Evolutionary conservation across 2,797 vertebrate species (phyloP), one percentile per base, ranked within the genome.

Genomic region (Falco biarmicus): DNA sequence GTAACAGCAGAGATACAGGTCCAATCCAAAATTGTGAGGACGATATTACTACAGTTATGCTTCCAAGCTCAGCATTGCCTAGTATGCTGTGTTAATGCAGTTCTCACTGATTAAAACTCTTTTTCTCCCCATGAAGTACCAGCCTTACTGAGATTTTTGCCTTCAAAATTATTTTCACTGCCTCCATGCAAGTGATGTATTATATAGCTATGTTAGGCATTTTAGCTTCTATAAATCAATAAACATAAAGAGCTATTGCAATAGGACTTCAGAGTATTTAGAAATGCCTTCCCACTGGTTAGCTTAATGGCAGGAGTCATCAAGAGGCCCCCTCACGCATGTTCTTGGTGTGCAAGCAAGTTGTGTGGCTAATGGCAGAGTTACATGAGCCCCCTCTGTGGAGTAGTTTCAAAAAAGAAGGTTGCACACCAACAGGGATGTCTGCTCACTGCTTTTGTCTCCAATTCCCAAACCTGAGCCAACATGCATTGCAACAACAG

Each of bases 351-450:
- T 50, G 39, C 19, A 26, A 25, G 18, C 45, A 51, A 89, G 45
- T 22, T 61, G 11, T 61, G 31, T 48, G 47, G 47, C n/a, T 90
- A 66, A 61, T 26, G 63, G 28, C 45, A 39, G 45, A 43, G 31
- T n/a, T 59, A 59, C 15, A 54, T 0, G 1, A 79, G 41, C 29
- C 37, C 24, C 45, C 59, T 53, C 60, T 15, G 11, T 1, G 2
- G 37, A 56, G 16, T 12, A 81, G 48, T 53, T 57, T 50, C 65
- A 71, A 61, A 50, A 39, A 54, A 47, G 43, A 57, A 78, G 10
- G 54, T 26, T 78, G 26, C 50, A 24, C 59, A 48, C 22, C 41
- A 78, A 14, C 29, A 82, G 28, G 26, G 50, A 51, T 57, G 21
- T 51, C 80, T 71, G 29, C 39, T 61, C 79, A 24, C 41, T 45